A percentile compares a stretch with the other conserved stretches of the same genome.
These are phyloP conservation scores for Bradypodion pumilum DNA, from an alignment of 2,797 vertebrate species.

Conservation along the genomic window DNA sequence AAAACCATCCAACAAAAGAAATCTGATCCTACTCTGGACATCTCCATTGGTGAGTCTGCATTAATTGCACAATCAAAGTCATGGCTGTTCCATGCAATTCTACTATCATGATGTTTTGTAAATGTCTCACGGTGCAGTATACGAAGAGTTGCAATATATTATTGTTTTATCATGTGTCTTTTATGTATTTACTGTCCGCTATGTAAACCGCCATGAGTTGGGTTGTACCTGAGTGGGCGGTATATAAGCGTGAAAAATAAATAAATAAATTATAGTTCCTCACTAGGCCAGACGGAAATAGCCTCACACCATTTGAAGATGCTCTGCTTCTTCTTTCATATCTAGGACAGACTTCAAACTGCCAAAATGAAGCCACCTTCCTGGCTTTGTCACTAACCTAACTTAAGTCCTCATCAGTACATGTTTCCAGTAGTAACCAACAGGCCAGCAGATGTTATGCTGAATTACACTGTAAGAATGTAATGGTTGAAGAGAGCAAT, in stretches of 20 bases:
- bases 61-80: neutral
- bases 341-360: too few species aligned
- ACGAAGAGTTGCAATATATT: neutral
- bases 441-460: too few species aligned
- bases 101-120: neutral
- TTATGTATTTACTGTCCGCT: too few species aligned
- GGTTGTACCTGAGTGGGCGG: too few species aligned
- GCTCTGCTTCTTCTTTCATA: too few species aligned
- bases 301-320: neutral
- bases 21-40: neutral
- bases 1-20: neutral
- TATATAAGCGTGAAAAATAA: too few species aligned
- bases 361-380: too few species aligned
- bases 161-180: too few species aligned
- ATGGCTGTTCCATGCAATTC: neutral
- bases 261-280: neutral
- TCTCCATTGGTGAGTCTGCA: neutral
- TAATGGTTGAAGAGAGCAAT: neutral
- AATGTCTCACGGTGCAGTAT: neutral
- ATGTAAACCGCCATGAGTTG: too few species aligned
- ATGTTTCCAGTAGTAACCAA: too few species aligned
- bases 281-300: neutral
- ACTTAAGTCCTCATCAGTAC: too few species aligned
- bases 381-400: too few species aligned
- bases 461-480: neutral